phyloP scores from a whole-genome alignment of 2,113 vertebrate genomes.

The Saguinus midas region DNA sequence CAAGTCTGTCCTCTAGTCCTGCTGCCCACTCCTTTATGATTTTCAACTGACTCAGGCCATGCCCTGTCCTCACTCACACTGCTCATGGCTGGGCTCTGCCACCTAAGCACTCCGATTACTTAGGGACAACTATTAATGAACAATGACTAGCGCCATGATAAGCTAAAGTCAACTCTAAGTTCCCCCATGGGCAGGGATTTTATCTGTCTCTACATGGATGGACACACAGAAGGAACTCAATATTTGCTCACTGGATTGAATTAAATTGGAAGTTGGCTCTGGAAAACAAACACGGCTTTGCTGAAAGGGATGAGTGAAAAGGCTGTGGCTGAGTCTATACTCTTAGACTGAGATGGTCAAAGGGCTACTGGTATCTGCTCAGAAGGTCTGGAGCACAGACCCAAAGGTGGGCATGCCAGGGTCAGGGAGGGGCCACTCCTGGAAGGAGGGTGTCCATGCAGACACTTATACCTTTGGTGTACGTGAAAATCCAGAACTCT shows the following conservation, averaged over 20 bases:
- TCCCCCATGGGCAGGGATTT: background rate
- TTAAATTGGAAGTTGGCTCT: background rate
- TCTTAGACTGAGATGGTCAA: background rate
- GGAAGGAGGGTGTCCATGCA: background rate
- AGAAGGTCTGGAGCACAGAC: background rate
- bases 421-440: background rate
- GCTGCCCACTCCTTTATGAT: no score
- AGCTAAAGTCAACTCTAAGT: background rate
- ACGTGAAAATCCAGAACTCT: background rate
- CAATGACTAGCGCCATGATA: background rate
- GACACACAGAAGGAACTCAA: background rate
- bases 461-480: background rate
- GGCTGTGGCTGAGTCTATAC: background rate
- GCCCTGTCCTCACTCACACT: background rate
- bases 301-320: background rate
- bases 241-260: background rate
- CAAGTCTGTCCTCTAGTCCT: background rate
- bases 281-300: background rate
- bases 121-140: background rate
- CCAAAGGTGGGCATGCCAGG: background rate
- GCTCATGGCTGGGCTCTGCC: background rate
- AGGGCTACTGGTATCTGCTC: background rate
- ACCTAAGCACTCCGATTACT: background rate
- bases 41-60: background rate
- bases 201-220: no score